These are phyloP conservation scores for Lasiurus cinereus DNA, from an alignment of 2,113 vertebrate species.

Conservation along the genomic window DNA sequence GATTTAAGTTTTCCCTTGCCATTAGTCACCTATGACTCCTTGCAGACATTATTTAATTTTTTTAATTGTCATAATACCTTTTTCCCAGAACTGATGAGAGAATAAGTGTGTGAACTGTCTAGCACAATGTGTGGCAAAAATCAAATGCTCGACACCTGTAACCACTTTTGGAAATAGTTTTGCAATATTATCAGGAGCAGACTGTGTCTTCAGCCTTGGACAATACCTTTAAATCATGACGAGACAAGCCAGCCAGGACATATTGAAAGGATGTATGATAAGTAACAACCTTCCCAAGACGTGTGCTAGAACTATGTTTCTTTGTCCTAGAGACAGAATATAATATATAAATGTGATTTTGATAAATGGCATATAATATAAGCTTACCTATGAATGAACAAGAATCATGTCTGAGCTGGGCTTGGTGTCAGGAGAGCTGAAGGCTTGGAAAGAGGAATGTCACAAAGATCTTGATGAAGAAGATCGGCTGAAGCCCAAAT, in stretches of 20 bases:
- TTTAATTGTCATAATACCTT: slow-evolving; percentile 17
- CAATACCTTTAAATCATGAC: neutral
- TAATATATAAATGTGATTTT: slow-evolving; percentile 61
- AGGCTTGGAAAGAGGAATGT: neutral
- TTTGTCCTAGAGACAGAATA: slow-evolving; percentile 49
- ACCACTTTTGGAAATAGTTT: slow-evolving; percentile 40
- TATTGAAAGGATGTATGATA: neutral
- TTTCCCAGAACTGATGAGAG: slow-evolving; percentile 45
- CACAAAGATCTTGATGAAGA: neutral
- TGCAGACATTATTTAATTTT: slow-evolving; percentile 20
- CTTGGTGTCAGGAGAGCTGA: slow-evolving; percentile 2
- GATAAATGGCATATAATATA: slow-evolving; percentile 45
- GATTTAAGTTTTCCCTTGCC: slow-evolving; percentile 22
- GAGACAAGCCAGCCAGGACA: neutral
- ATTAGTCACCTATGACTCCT: neutral
- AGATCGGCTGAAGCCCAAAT: neutral
- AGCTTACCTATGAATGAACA: slow-evolving; percentile 32
- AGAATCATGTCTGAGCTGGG: neutral
- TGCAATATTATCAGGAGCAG: neutral
- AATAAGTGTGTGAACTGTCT: slow-evolving; percentile 54
- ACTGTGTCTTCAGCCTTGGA: neutral
- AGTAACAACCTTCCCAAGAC: slow-evolving; percentile 8
- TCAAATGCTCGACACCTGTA: neutral
- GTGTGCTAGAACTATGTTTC: neutral
- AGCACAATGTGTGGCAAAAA: slow-evolving; percentile 3